Percentiles rank a stretch among this genome's conserved stretches.
Conservation (phyloP, 2,797 vertebrate genomes). For the Astyanax mexicanus region DNA sequence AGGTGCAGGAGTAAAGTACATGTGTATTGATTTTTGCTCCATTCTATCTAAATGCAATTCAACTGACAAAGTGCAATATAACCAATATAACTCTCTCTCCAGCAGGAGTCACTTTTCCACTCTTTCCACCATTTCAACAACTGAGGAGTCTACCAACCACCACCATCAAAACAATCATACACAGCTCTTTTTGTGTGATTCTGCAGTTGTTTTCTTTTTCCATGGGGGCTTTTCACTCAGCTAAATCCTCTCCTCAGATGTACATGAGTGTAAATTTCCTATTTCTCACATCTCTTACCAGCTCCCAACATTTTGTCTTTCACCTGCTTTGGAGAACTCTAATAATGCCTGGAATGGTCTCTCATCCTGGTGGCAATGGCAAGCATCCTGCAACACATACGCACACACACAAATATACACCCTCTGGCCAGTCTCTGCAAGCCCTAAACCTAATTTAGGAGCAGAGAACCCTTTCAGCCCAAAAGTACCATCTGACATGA, state of each 20-base stretch:
- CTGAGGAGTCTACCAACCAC: constrained; percentile 16
- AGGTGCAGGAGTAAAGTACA: background rate
- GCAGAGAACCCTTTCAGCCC: constrained; percentile 31
- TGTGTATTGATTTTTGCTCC: constrained; percentile 13
- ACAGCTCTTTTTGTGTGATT: constrained; percentile 3
- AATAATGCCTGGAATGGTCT: constrained; percentile 1
- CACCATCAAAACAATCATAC: constrained; percentile 26
- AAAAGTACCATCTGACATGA: constrained; percentile 8
- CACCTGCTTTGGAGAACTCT: constrained; percentile 16
- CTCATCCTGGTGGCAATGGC: constrained; percentile 35
- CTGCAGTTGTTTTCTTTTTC: constrained; percentile 18
- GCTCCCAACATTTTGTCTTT: background rate
- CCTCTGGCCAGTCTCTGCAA: constrained; percentile 27
- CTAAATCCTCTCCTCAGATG: background rate
- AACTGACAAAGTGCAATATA: background rate
- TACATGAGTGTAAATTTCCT: background rate
- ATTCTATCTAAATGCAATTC: constrained; percentile 8
- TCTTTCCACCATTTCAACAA: constrained; percentile 17
- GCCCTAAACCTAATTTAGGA: constrained; percentile 49
- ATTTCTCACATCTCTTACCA: background rate
- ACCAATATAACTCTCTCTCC: constrained; percentile 8
- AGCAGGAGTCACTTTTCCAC: constrained; percentile 8
- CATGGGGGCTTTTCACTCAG: constrained; percentile 13
- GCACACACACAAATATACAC: constrained; percentile 14
- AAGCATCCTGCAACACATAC: constrained; percentile 14